Conservation (phyloP, 2,888 invertebrate genomes). For the Nephrotoma appendiculata region DNA sequence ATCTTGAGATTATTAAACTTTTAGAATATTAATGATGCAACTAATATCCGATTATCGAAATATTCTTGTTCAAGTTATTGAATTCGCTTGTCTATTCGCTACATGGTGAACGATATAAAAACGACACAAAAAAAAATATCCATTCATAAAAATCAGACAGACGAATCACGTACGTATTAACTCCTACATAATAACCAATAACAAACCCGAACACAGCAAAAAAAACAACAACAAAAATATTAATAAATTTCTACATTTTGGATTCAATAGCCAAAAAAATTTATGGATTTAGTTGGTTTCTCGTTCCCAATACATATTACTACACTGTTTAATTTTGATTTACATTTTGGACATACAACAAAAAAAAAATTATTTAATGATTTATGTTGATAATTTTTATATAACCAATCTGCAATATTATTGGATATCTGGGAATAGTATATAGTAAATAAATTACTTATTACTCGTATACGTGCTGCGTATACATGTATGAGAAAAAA, state of each 20-base stretch:
- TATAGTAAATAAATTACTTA: not conserved
- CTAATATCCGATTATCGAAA: too few species aligned
- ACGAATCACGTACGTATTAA: too few species aligned
- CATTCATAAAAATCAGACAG: not conserved
- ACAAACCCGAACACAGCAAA: not conserved
- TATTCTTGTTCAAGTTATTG: too few species aligned
- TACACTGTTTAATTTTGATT: not conserved
- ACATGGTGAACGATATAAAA: too few species aligned
- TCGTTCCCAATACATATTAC: not conserved
- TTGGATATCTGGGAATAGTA: not conserved
- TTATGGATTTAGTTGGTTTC: not conserved
- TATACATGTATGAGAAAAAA: not conserved
- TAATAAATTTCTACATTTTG: not conserved
- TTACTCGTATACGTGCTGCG: not conserved
- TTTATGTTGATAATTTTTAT: not conserved
- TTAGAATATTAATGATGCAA: too few species aligned
- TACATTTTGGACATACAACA: not conserved
- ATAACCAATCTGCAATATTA: not conserved
- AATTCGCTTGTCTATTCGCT: too few species aligned
- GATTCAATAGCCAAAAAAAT: not conserved
- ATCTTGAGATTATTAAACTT: too few species aligned
- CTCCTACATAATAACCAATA: not conserved
- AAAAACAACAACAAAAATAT: not conserved
- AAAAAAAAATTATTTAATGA: not conserved
- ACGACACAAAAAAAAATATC: too few species aligned